Evolutionary conservation across 2,797 vertebrate species (phyloP), one percentile per base, ranked within the genome.

Genomic region (Meriones psammophilus): DNA sequence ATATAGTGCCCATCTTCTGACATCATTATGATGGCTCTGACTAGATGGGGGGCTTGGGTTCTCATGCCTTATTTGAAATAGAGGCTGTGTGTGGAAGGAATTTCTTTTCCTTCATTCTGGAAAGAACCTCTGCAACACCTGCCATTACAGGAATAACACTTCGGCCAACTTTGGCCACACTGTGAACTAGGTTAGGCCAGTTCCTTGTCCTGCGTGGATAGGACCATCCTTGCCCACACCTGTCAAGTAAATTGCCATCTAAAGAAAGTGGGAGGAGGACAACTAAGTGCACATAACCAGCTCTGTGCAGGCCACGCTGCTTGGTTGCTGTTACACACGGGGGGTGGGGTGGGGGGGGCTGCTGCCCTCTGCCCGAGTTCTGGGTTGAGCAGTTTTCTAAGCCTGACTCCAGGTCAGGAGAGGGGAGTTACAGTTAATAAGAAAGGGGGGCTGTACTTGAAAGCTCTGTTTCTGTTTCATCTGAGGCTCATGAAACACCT

Each of bases 11-110:
- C 64, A 64, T 73, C 42, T 88, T 0, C 60, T 77, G 60, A 50
- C 5, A 64, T 42, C 42, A 24, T 36, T 3, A 5, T 3, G 42
- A 42, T 28, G 1, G 39, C 24, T 30, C 69, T 76, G n/a, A 92
- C 42, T 13, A 60, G 24, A 62, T 24, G n/a, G n/a, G 7, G 20
- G 60, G 24, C 13, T 62, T 24, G 39, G 18, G 20, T 76, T n/a
- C 56, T 88, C 15, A 0, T 10, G 0, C 9, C 2, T 33, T 93
- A 1, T 26, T 50, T 76, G 74, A 81, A 89, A 68, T n/a, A 24
- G 0, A 66, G 39, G 14, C 1, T 8, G 0, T 36, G 77, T 39
- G 42, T n/a, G 2, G 33, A 42, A 15, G 46, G 69, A 54, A 17
- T 17, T 1, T 18, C 5, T 26, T 88, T 91, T 77, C 20, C 46